Evolutionary conservation across 2,797 vertebrate genomes (phyloP), one percentile per base, ranked within the genome.

Genomic region (Vespertilio murinus): DNA sequence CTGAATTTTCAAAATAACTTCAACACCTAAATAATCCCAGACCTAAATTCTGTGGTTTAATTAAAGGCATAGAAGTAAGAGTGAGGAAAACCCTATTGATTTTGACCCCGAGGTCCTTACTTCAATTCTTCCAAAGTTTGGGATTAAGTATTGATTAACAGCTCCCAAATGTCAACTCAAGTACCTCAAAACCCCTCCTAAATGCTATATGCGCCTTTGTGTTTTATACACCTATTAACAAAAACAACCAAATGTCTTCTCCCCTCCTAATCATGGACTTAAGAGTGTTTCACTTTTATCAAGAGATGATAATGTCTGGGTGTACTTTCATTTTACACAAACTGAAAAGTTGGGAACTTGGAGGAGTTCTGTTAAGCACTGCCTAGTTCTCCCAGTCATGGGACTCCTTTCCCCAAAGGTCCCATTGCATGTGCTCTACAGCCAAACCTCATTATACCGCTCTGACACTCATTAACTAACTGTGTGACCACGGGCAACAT

Each of bases 311-410:
- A 54, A 71, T 40, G 28, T 61, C 65, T 79, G 8, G 23, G 10
- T 80, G n/a, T 74, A 22, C 25, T 80, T 93, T 45, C 64, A 87
- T 87, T 77, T 64, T 77, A 90, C 12, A 77, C n/a, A 61, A 87
- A 45, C 47, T 38, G 54, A 86, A 85, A 52, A 69, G n/a, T 35
- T 47, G n/a, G 23, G 30, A 42, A 85, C 23, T 61, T 47, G 0
- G 3, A 87, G 67, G 49, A 81, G 30, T 25, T 42, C 30, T 28
- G 59, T 56, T 45, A 40, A 74, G 67, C 28, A 30, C 54, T 49
- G 13, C 18, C 40, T 20, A 56, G 23, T 28, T 67, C 28, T 73
- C 67, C 10, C 79, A 35, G 54, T 65, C 16, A 73, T 2, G 5
- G 6, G 4, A 13, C 16, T 71, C 38, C 25, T 56, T 85, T 59